Conservation (phyloP, 2,888 invertebrate species). For the Aphidius colemani region DNA sequence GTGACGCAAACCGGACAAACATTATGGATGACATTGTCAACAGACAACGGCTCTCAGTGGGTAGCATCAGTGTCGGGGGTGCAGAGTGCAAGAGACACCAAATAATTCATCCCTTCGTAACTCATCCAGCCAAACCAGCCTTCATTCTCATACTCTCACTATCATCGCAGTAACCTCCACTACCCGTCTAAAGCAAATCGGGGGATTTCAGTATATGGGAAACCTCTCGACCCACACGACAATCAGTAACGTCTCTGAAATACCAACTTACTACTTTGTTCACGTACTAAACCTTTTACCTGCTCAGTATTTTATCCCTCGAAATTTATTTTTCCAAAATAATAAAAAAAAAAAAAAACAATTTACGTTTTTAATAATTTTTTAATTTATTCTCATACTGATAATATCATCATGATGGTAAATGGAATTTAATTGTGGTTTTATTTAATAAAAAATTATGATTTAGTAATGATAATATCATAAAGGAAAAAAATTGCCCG, state of each 20-base stretch:
- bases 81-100: conserved; percentile 54
- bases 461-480: background rate
- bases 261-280: background rate
- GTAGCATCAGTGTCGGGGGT: conserved; percentile 45
- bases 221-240: conserved; percentile 8
- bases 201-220: background rate
- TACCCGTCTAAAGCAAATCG: background rate
- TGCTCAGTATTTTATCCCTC: conserved; percentile 1
- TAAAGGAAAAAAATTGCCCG: background rate
- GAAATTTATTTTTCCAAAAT: background rate
- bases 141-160: background rate
- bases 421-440: too few relatives aligned
- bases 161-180: conserved; percentile 5
- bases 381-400: too few relatives aligned
- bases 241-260: background rate
- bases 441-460: background rate
- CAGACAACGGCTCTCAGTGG: conserved; percentile 35
- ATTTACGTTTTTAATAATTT: too few relatives aligned
- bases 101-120: conserved; percentile 54
- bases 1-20: conserved; percentile 35
- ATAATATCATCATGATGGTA: too few relatives aligned
- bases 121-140: conserved; percentile 20
- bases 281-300: conserved; percentile 1
- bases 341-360: too few relatives aligned
- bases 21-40: conserved; percentile 56